Evolutionary conservation across 2,888 invertebrate genomes (phyloP), one percentile per base, ranked within the genome.

Genomic region (Drosophila ustulata): DNA sequence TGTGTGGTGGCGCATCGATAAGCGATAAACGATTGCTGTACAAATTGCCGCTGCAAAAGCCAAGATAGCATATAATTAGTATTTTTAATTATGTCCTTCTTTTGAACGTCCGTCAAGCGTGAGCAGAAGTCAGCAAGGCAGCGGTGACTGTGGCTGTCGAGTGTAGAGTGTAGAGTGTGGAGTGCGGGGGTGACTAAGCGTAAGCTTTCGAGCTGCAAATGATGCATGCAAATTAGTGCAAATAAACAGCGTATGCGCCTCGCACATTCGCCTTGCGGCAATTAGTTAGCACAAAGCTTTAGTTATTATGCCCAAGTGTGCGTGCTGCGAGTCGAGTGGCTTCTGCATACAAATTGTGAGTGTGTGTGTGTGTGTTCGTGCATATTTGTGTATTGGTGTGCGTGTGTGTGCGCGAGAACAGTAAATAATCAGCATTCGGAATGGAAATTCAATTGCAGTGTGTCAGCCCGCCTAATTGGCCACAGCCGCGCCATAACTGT

Each of bases 201-300:
- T 49, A 41, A 53, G 66, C 55, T 52, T 56, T 61, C 51, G 28
- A 67, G 57, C 61, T 83, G 87, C 81, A 77, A 85, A 80, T 84
- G 82, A 77, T 68, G 79, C 73, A 81, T 76, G 70, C 85, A 81
- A 83, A 88, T 88, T 79, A 82, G 80, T 84, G 85, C 71, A 88
- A 84, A 79, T 77, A 87, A 79, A 74, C 71, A 72, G 66, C 58
- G 55, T 30, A 57, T 56, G 61, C 70, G 53, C 49, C 69, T 51
- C 46, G 55, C 55, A 32, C 69, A 69, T 68, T 66, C 49, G 78
- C 81, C 82, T 84, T 66, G 71, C 61, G 82, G 82, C 85, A 82
- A 84, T 82, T 84, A 84, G 82, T 82, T 85, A 72, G 74, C 82
- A 71, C 71, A 88, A 88, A 67, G 85, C 82, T 79, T 84, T 76